Percentiles rank a stretch among this genome's conserved stretches.
phyloP scores from a whole-genome alignment of 2,888 invertebrate genomes.

The Stramonita haemastoma region DNA sequence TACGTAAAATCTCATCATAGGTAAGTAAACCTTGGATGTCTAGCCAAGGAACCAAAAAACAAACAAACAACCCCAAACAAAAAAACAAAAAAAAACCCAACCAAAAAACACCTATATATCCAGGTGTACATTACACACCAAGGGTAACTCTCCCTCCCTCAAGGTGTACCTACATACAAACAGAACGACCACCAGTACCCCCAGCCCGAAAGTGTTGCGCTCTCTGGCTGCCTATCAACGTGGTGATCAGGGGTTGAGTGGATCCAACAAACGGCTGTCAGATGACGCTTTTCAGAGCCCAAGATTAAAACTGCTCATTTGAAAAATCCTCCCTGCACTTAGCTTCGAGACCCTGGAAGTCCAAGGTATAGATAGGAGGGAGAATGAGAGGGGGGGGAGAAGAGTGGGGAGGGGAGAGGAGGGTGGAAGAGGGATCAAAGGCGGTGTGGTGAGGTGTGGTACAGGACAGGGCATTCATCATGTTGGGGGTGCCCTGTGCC shows the following conservation, averaged over 20 bases:
- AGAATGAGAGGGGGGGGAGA: background rate
- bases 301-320: conserved; percentile 36
- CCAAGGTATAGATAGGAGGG: background rate
- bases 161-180: no score
- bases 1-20: no score
- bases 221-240: background rate
- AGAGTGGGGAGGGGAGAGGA: background rate
- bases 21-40: no score
- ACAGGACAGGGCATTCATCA: conserved; percentile 14
- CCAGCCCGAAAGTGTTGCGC: no score
- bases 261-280: conserved; percentile 30
- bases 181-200: no score
- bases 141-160: no score
- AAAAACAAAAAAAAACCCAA: no score
- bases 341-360: background rate
- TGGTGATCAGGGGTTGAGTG: conserved; percentile 2
- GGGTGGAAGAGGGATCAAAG: conserved; percentile 6
- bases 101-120: no score
- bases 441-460: background rate
- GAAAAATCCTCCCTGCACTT: background rate
- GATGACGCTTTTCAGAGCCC: conserved; percentile 29
- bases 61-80: no score
- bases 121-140: no score
- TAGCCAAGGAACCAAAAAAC: no score
- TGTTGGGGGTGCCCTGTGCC: background rate